These are phyloP conservation scores for Synanthedon vespiformis DNA, from an alignment of 2,888 invertebrate species.

Conservation along the genomic window DNA sequence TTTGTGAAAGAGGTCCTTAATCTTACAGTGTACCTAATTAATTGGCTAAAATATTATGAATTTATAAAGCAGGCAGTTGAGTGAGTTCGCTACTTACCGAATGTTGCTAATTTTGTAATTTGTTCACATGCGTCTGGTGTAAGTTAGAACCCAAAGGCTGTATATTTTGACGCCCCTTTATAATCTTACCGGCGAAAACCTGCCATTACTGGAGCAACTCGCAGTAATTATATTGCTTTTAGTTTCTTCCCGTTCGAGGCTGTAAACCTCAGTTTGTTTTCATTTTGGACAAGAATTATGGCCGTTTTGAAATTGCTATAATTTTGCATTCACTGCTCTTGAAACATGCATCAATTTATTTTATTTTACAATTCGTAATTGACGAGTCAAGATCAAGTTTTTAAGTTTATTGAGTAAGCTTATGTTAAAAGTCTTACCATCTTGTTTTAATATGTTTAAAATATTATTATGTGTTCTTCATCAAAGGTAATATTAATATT, in stretches of 20 bases:
- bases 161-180: conserved; percentile 19
- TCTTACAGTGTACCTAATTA: too few species aligned
- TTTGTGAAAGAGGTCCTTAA: too few species aligned
- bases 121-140: neutral
- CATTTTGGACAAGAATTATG: conserved; percentile 30
- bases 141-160: conserved; percentile 3
- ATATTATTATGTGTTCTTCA: too few species aligned
- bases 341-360: conserved; percentile 16
- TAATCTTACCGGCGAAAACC: conserved; percentile 26
- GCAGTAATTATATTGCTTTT: conserved; percentile 29
- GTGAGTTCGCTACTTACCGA: neutral
- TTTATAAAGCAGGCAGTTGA: too few species aligned
- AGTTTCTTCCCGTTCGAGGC: conserved; percentile 24
- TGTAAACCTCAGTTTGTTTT: conserved; percentile 28
- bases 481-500: too few species aligned
- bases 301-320: conserved; percentile 31
- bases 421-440: too few species aligned
- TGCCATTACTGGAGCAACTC: conserved; percentile 25
- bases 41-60: too few species aligned
- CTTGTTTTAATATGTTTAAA: too few species aligned
- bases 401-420: too few species aligned
- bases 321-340: conserved; percentile 21
- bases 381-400: neutral
- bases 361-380: neutral
- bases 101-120: neutral